Evolutionary conservation across 92 coral and sea anemone species (phyloP).

Genomic region (Zoanthus solanderi): DNA sequence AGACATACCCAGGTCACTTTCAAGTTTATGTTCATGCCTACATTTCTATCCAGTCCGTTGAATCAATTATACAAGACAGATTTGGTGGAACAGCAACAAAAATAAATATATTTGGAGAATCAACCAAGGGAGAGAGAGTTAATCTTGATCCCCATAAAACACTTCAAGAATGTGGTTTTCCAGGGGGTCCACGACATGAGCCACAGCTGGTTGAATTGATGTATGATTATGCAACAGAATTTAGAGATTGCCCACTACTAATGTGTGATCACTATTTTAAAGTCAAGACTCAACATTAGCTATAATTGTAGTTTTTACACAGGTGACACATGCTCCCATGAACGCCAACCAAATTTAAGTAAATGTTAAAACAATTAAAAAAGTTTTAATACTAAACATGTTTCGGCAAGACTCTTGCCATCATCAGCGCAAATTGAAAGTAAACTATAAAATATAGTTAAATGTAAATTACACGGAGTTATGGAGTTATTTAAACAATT

Average conservation of each 20-base stretch:
- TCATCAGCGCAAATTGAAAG: too few species aligned
- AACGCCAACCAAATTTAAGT: too few species aligned
- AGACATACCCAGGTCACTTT: constrained; percentile 94
- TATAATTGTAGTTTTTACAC: too few species aligned
- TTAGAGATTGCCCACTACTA: constrained; percentile 93
- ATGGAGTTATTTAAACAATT: too few species aligned
- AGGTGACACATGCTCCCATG: too few species aligned
- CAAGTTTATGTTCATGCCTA: constrained; percentile 93
- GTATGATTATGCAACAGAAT: constrained; percentile 93
- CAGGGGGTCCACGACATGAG: constrained; percentile 90
- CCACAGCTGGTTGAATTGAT: constrained; percentile 91
- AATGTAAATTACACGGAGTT: too few species aligned
- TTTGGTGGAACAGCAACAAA: constrained; percentile 89
- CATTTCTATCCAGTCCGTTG: constrained; percentile 77
- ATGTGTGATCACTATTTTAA: constrained; percentile 96
- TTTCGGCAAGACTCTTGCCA: too few species aligned
- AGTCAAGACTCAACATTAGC: too few species aligned
- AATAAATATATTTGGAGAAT: constrained; percentile 78
- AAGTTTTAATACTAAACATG: too few species aligned
- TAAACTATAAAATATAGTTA: too few species aligned
- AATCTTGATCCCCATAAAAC: constrained; percentile 82
- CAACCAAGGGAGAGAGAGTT: constrained; percentile 78
- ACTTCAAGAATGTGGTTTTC: constrained; percentile 84
- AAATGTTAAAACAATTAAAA: too few species aligned
- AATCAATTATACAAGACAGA: constrained; percentile 76